These are phyloP conservation scores for Eriocheir sinensis DNA, from an alignment of 1,140 invertebrate genomes.

Conservation along the genomic window DNA sequence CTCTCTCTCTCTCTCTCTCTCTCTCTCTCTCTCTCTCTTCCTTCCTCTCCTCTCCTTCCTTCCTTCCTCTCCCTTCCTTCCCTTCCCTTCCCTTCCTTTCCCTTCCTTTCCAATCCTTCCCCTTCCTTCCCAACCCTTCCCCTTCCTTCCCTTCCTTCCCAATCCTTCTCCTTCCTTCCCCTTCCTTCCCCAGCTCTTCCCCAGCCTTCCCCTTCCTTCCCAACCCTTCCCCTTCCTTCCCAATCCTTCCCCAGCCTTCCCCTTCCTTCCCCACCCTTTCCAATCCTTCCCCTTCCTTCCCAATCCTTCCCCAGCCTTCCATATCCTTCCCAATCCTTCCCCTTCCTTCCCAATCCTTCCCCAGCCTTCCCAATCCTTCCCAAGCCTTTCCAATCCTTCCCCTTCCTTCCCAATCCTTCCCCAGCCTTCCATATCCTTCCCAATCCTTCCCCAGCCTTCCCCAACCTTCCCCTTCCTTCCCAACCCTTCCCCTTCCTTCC, in stretches of 20 bases:
- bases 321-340: background rate
- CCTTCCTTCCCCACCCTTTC: too few relatives aligned
- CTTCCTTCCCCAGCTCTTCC: background rate
- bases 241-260: background rate
- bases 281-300: too few relatives aligned
- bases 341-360: background rate
- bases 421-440: background rate
- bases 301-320: too few relatives aligned
- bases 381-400: background rate
- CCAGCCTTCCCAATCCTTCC: too few relatives aligned
- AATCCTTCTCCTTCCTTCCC: background rate
- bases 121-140: too few relatives aligned
- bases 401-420: background rate
- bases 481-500: background rate
- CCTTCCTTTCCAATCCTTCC: too few relatives aligned
- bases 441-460: background rate
- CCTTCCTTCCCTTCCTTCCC: too few relatives aligned
- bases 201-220: background rate
- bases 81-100: background rate
- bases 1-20: conserved; percentile 30
- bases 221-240: background rate
- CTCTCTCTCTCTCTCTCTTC: conserved; percentile 38
- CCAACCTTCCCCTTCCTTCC: background rate
- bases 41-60: background rate
- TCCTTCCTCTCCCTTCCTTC: background rate